phyloP scores from a whole-genome alignment of 2,888 invertebrate genomes.

The Stramonita haemastoma region DNA sequence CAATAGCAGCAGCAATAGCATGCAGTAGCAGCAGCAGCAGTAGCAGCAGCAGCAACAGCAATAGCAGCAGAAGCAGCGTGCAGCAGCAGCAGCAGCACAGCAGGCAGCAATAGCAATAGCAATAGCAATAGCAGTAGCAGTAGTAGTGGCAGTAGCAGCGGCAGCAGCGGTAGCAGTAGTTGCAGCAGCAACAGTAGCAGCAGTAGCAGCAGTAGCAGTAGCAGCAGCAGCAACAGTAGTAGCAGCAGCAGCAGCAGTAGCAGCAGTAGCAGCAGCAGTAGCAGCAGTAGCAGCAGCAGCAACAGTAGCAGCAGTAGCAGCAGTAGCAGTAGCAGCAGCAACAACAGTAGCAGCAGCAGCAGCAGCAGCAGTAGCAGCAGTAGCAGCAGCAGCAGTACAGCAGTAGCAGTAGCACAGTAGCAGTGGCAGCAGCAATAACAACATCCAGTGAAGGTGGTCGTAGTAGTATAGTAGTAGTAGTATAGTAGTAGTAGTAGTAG shows the following conservation, averaged over 20 bases:
- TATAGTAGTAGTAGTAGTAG: not conserved
- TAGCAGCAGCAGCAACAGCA: not conserved
- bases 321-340: not conserved
- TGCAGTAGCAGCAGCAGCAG: not conserved
- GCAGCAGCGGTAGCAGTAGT: too few species aligned
- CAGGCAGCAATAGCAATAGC: not conserved
- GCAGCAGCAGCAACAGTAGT: too few species aligned
- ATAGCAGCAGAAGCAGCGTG: not conserved
- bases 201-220: not conserved
- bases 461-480: too few species aligned
- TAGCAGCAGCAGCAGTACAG: not conserved
- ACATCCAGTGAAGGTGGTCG: too few species aligned
- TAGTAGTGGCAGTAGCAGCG: too few species aligned
- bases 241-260: not conserved
- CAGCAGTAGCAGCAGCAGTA: not conserved
- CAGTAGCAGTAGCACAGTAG: not conserved
- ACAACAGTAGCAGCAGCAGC: not conserved
- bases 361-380: not conserved
- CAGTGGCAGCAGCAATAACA: not conserved
- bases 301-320: too few species aligned
- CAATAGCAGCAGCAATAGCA: too few species aligned
- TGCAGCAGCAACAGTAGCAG: too few species aligned
- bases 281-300: not conserved
- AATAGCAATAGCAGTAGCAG: too few species aligned
- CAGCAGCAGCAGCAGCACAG: not conserved